phyloP scores from a whole-genome alignment of 2,888 invertebrate genomes.

The Netelia inedita region DNA sequence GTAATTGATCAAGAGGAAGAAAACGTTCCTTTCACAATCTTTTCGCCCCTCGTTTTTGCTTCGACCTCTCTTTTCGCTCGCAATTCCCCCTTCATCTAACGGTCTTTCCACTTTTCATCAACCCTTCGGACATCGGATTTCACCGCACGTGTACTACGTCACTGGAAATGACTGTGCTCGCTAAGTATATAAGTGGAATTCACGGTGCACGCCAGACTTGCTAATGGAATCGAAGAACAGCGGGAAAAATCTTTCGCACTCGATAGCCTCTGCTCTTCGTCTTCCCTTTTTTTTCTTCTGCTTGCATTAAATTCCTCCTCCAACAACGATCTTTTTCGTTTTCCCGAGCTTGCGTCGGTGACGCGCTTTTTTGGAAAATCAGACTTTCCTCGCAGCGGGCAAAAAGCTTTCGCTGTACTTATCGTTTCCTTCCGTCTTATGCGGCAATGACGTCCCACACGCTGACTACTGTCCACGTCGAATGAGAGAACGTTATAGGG shows the following conservation, averaged over 20 bases:
- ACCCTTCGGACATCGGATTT: slow-evolving; percentile 9
- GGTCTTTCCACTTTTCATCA: not conserved
- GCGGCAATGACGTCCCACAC: not conserved
- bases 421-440: slow-evolving; percentile 12
- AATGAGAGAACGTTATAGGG: not conserved
- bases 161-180: slow-evolving; percentile 61
- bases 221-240: slow-evolving; percentile 66
- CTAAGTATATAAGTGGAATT: slow-evolving; percentile 68
- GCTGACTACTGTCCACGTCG: not conserved
- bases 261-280: slow-evolving; percentile 24
- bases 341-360: slow-evolving; percentile 19
- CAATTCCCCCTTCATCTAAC: slow-evolving; percentile 1
- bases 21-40: slow-evolving; percentile 23
- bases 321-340: slow-evolving; percentile 13
- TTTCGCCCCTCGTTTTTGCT: slow-evolving; percentile 6
- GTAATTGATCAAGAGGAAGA: slow-evolving; percentile 68
- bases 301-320: not conserved
- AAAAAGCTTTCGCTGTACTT: slow-evolving; percentile 66
- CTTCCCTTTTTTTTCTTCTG: slow-evolving; percentile 1
- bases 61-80: not conserved
- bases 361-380: slow-evolving; percentile 56
- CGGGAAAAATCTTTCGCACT: slow-evolving; percentile 43
- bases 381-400: slow-evolving; percentile 62
- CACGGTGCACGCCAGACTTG: slow-evolving; percentile 48
- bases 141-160: slow-evolving; percentile 49